Percentiles rank a stretch among this genome's conserved stretches.
phyloP scores from a whole-genome alignment of 30 jellyfish, hydroid and myxozoan species.

The Aurelia sp. region DNA sequence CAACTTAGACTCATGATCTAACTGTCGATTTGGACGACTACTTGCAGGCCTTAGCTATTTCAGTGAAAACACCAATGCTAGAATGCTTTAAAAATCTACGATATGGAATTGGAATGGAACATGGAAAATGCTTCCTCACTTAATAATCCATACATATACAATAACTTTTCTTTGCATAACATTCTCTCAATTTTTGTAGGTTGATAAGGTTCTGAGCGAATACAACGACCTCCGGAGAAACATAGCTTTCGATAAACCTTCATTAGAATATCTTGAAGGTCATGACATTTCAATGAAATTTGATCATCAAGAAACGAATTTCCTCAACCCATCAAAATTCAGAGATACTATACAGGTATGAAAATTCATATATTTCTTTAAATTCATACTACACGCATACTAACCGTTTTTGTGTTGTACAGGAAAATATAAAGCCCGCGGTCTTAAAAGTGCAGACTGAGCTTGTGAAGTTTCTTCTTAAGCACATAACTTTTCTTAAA shows the following conservation, averaged over 20 bases:
- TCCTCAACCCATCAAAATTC: constrained; percentile 12
- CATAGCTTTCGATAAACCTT: constrained; percentile 21
- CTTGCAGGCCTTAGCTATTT: too few relatives aligned
- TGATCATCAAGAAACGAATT: constrained; percentile 27
- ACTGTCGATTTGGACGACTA: too few relatives aligned
- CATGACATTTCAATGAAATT: constrained; percentile 36
- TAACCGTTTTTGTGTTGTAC: too few relatives aligned
- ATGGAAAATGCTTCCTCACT: too few relatives aligned
- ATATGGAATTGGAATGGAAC: background rate
- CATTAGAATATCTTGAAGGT: constrained; percentile 40
- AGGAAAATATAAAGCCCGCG: too few relatives aligned
- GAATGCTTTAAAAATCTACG: too few relatives aligned
- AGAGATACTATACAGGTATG: constrained; percentile 35
- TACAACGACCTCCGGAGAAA: constrained; percentile 44
- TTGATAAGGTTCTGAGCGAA: constrained; percentile 39
- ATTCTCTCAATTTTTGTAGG: background rate
- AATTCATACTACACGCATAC: too few relatives aligned
- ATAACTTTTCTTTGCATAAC: background rate
- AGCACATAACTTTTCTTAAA: too few relatives aligned
- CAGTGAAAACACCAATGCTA: too few relatives aligned
- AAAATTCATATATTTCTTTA: background rate
- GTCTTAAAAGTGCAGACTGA: too few relatives aligned
- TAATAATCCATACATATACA: background rate
- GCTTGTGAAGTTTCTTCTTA: too few relatives aligned
- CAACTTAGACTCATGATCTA: too few relatives aligned